Conservation (phyloP, 2,888 invertebrate genomes). For the Trilocha varians region DNA sequence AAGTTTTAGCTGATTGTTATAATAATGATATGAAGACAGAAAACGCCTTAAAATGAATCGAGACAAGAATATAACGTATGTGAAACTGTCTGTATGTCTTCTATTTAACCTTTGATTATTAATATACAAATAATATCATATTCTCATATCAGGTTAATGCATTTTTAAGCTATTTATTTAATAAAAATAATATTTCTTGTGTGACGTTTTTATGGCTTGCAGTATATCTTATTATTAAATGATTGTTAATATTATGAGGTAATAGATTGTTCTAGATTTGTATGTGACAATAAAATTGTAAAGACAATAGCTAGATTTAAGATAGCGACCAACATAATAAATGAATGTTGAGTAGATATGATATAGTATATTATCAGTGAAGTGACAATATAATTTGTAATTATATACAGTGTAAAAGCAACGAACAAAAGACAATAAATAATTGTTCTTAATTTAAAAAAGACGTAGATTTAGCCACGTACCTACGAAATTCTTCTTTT, state of each 20-base stretch:
- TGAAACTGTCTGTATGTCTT: slow-evolving; percentile 11
- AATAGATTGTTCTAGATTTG: slow-evolving; percentile 7
- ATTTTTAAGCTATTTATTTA: background rate
- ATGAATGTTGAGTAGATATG: slow-evolving; percentile 5
- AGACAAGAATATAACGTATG: slow-evolving; percentile 42
- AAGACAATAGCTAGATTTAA: slow-evolving; percentile 43
- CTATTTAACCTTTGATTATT: slow-evolving; percentile 2
- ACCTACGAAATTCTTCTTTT: background rate
- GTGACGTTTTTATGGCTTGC: background rate
- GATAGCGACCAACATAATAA: slow-evolving; percentile 43
- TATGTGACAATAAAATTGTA: slow-evolving; percentile 44
- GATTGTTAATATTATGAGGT: background rate
- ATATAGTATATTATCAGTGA: slow-evolving; percentile 7
- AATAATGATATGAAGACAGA: slow-evolving; percentile 24
- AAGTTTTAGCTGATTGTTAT: slow-evolving; percentile 44
- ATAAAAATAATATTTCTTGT: background rate
- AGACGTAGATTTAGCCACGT: background rate
- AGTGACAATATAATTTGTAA: background rate
- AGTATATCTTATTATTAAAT: slow-evolving; percentile 1
- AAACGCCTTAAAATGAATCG: slow-evolving; percentile 45
- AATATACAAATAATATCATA: slow-evolving; percentile 31
- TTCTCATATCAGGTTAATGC: slow-evolving; percentile 21
- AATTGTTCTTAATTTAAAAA: background rate
- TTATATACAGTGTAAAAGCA: slow-evolving; percentile 3
- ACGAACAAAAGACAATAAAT: background rate